phyloP scores from a whole-genome alignment of 1,140 invertebrate genomes.

The Drosophila trapezifrons region DNA sequence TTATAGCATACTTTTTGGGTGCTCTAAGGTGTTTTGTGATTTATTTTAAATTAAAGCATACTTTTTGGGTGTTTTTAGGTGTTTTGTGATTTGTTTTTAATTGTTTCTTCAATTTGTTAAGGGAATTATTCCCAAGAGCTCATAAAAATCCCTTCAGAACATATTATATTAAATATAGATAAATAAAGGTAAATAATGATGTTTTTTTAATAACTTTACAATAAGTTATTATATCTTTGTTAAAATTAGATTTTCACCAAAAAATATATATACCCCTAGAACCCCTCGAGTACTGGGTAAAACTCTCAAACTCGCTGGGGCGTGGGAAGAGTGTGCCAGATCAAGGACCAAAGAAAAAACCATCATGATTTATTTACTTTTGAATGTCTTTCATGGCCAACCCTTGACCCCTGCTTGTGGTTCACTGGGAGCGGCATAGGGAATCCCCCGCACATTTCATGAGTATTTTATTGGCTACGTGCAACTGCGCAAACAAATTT shows the following conservation, averaged over 20 bases:
- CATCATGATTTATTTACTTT: constrained; percentile 80
- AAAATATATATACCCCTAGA: background rate
- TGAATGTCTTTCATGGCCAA: constrained; percentile 53
- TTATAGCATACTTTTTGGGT: background rate
- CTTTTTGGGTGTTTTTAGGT: background rate
- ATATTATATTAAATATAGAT: no score
- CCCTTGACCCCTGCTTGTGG: constrained; percentile 44
- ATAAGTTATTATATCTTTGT: no score
- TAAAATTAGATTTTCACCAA: no score
- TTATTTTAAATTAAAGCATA: background rate
- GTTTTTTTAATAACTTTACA: no score
- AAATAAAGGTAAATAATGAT: no score
- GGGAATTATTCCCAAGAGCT: no score
- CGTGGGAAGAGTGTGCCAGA: constrained; percentile 66
- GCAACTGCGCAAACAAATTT: constrained; percentile 81
- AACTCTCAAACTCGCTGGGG: constrained; percentile 45
- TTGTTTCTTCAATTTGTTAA: no score
- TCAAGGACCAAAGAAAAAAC: constrained; percentile 59
- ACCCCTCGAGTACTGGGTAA: background rate
- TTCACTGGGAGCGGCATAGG: constrained; percentile 35
- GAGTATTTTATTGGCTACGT: constrained; percentile 78
- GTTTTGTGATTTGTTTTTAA: background rate
- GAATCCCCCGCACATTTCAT: constrained; percentile 40
- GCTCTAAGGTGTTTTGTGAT: background rate
- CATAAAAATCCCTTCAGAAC: no score